Evolutionary conservation across 2,888 invertebrate genomes (phyloP), one percentile per base, ranked within the genome.

Genomic region (Chaitophorus viminalis): DNA sequence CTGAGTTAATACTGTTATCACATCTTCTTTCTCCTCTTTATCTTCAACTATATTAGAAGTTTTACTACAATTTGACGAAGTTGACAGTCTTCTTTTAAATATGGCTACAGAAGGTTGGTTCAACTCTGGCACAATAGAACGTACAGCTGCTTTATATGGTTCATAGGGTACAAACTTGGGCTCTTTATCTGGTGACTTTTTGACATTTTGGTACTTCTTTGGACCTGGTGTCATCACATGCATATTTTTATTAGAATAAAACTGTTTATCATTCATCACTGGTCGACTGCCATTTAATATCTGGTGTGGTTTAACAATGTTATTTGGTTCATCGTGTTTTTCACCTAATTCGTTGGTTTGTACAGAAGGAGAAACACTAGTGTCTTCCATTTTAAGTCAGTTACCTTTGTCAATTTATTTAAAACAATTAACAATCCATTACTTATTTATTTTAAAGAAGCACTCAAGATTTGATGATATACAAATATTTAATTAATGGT

Each of bases 81-180:
- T 81, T 0, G 87, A 87, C 36, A 87, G 39, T 87, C 65, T 78
- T 87, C 87, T 81, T 79, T 87, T 87, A 21, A 87, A 87, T 81
- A 87, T 36, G 52, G 86, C 86, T 29, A 54, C 78, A 18, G 84
- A 46, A 5, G 87, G 81, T 74, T 81, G 46, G 46, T 54, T 74
- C 3, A 87, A 81, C 29, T 87, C 90, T 0, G 94, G 93, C 33
- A 94, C 92, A 89, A 97, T 95, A 14, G 96, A 95, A 91, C 95
- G 95, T 0, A 96, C 95, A 82, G 97, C 96, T 29, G 95, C 96
- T 90, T 96, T 94, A 91, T 97, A 97, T 0, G 97, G 97, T 91
- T 97, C 97, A 90, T 96, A 96, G 0, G 97, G 97, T 65, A 97
- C 94, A 76, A 89, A 89, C 70, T 89, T 89, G 14, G 89, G 89